phyloP scores from a whole-genome alignment of 1,140 invertebrate genomes.

The Pseudomyrmex flavicornis region DNA sequence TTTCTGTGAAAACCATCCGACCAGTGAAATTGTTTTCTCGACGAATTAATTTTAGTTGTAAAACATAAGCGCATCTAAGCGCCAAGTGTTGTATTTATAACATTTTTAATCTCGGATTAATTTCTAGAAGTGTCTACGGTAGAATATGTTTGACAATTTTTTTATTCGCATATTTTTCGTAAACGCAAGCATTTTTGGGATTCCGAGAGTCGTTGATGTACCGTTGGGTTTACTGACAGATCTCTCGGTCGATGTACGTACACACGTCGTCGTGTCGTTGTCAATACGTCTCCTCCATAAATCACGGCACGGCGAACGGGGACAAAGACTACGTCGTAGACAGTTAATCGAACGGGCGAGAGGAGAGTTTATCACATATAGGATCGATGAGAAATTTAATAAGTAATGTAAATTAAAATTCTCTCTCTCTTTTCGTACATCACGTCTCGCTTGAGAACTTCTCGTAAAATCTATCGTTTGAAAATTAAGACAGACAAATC shows the following conservation, averaged over 20 bases:
- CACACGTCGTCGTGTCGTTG: conserved; percentile 73
- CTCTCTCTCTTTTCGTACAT: conserved; percentile 75
- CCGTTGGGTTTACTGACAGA: conserved; percentile 79
- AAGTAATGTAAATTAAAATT: conserved; percentile 80
- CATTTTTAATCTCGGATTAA: conserved; percentile 27
- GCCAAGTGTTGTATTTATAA: too few relatives aligned
- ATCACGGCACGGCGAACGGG: conserved; percentile 74
- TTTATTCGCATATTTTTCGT: conserved; percentile 37
- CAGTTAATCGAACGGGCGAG: conserved; percentile 66
- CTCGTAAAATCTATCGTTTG: not conserved
- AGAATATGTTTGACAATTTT: conserved; percentile 2
- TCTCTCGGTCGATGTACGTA: conserved; percentile 61
- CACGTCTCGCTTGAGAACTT: too few relatives aligned
- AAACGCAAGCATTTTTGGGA: conserved; percentile 29
- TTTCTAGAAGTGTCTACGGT: conserved; percentile 1
- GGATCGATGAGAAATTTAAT: conserved; percentile 75
- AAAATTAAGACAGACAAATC: not conserved
- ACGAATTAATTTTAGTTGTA: too few relatives aligned
- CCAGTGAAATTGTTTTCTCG: not conserved
- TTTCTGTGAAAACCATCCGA: not conserved
- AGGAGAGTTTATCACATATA: conserved; percentile 63
- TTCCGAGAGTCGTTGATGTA: conserved; percentile 63
- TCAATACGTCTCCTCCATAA: conserved; percentile 75
- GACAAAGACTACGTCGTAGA: conserved; percentile 65
- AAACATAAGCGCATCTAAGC: too few relatives aligned